Conservation (phyloP, 2,888 invertebrate species). For the Patella depressa region DNA sequence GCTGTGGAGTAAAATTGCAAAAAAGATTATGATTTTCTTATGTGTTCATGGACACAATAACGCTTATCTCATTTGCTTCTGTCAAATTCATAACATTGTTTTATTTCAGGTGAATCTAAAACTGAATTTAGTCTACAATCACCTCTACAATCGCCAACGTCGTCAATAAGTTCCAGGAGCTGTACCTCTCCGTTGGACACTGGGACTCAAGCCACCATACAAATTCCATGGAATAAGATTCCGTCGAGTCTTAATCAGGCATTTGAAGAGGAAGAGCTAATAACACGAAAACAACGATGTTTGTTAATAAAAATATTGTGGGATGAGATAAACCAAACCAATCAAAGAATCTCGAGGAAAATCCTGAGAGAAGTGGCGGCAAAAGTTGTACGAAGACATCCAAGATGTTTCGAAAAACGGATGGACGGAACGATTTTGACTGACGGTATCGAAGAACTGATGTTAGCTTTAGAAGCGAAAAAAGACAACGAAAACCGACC, state of each 20-base stretch:
- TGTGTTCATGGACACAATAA: neutral
- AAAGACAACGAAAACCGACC: neutral
- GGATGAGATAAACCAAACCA: conserved; percentile 4
- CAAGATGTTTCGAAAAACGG: neutral
- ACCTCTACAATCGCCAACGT: neutral
- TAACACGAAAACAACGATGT: neutral
- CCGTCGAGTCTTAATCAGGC: neutral
- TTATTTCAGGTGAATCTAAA: conserved; percentile 8
- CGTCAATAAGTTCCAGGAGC: neutral
- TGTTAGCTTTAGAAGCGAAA: conserved; percentile 5
- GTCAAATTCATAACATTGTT: neutral
- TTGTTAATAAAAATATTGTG: neutral
- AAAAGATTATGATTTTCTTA: neutral
- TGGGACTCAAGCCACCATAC: neutral
- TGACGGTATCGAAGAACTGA: conserved; percentile 7
- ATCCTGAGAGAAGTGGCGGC: neutral
- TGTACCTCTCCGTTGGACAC: neutral
- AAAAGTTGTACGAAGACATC: neutral
- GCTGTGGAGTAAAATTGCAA: neutral
- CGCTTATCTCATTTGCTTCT: neutral
- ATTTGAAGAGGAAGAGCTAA: neutral
- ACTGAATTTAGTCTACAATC: neutral
- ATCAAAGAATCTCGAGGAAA: neutral
- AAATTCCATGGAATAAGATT: conserved; percentile 4
- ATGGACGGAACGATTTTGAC: neutral